Conservation (phyloP, 2,888 invertebrate species). For the Lypha dubia region DNA sequence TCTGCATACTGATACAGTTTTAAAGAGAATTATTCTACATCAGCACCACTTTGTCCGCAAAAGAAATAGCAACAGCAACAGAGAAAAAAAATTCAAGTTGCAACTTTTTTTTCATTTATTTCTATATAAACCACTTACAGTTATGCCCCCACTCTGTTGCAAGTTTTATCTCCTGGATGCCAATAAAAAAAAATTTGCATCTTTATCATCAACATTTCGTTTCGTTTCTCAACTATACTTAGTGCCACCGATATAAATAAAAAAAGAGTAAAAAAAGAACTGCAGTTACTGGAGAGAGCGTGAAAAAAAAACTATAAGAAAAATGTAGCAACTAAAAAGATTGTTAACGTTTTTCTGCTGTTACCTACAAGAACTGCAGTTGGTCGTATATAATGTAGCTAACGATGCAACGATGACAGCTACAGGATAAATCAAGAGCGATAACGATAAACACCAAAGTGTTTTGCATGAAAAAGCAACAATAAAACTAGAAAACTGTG, state of each 20-base stretch:
- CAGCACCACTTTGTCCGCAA: constrained; percentile 63
- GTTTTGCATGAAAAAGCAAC: constrained; percentile 65
- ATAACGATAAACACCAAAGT: constrained; percentile 74
- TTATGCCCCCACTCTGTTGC: constrained; percentile 43
- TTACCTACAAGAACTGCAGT: constrained; percentile 64
- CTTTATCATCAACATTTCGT: constrained; percentile 69
- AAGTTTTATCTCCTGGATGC: constrained; percentile 54
- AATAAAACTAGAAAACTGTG: constrained; percentile 29
- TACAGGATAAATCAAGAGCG: constrained; percentile 75
- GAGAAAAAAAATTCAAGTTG: constrained; percentile 14
- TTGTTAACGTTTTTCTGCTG: constrained; percentile 69
- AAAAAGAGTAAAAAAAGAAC: too few relatives aligned
- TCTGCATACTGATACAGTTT: constrained; percentile 70
- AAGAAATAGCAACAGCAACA: constrained; percentile 36
- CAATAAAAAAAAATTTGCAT: constrained; percentile 72
- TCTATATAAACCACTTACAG: constrained; percentile 39
- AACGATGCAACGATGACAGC: constrained; percentile 76
- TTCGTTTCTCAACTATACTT: constrained; percentile 46
- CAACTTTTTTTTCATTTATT: constrained; percentile 52
- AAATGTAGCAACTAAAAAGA: constrained; percentile 55
- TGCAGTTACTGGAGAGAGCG: not conserved
- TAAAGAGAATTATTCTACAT: constrained; percentile 56
- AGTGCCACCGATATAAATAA: too few relatives aligned
- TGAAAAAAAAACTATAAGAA: constrained; percentile 39
- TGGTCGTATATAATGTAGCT: constrained; percentile 73